Conservation (phyloP, 2,888 invertebrate genomes). For the Agrypnus murinus region DNA sequence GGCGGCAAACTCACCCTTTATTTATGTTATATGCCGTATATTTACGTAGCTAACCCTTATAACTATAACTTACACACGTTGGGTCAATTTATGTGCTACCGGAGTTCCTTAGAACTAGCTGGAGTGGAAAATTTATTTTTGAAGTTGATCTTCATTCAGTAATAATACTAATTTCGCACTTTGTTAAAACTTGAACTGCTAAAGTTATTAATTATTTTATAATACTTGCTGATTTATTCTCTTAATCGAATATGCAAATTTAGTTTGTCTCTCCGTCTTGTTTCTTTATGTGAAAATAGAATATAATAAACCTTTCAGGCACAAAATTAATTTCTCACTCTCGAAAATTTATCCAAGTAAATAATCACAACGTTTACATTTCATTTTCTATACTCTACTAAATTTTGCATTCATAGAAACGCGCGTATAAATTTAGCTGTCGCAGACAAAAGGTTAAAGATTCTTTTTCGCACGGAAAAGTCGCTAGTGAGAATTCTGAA, state of each 20-base stretch:
- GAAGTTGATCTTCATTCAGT: constrained; percentile 8
- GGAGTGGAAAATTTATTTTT: constrained; percentile 19
- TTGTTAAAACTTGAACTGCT: too few species aligned
- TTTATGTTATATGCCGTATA: constrained; percentile 22
- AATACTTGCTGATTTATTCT: not conserved
- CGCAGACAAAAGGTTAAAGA: constrained; percentile 22
- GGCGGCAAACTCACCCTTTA: not conserved
- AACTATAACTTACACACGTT: constrained; percentile 34
- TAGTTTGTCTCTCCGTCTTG: not conserved
- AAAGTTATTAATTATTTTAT: too few species aligned
- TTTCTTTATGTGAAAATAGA: not conserved
- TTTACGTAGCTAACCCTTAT: constrained; percentile 24
- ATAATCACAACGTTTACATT: not conserved
- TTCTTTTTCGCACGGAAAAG: constrained; percentile 14
- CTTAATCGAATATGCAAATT: constrained; percentile 1
- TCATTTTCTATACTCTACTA: not conserved
- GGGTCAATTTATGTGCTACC: constrained; percentile 32
- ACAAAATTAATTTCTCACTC: not conserved
- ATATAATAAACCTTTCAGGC: not conserved
- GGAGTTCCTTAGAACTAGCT: constrained; percentile 5
- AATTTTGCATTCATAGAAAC: constrained; percentile 10
- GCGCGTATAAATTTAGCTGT: constrained; percentile 24
- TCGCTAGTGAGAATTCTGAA: constrained; percentile 11
- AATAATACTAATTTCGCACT: not conserved
- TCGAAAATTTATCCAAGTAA: not conserved